Base-by-base conservation (phyloP, 2,888 invertebrate species). In the Melanophora roralis region DNA sequence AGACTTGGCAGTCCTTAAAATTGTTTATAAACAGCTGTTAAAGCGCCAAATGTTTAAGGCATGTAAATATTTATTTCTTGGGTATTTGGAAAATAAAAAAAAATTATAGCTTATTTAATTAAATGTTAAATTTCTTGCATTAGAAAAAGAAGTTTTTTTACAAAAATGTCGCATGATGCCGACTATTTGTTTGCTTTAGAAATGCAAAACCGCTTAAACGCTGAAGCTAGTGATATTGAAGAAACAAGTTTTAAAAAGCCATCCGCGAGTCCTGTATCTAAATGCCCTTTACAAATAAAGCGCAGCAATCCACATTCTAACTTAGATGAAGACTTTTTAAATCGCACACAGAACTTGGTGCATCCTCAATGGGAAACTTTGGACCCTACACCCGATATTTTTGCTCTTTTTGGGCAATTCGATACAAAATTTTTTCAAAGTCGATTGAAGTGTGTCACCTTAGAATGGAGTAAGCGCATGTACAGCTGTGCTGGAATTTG, bases 381-480 rank as follows among this genome's bases (percentile, higher is more conserved):
- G 1, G 99, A 99, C 90, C 99, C 99, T 0, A 97, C 95, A 11
- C 99, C 99, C 0, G 96, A 99, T 89, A 93, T 98, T 38, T 92
- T 94, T 85, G 92, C 92, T 0, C 90, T 99, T 78, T 99, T 99
- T 88, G 86, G 94, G 0, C 94, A 95, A 81, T 99, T 98, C 86
- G 95, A 98, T 89, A 90, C 92, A 23, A 91, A 93, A 83, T 99
- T 96, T 88, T 99, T 99, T 87, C 94, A 94, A 92, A 92, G 93
- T 6, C 92, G 92, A 82, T 91, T 99, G 34, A 89, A 92, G 0
- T 92, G 94, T 62, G 97, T 98, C 0, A 94, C 95, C 83, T 94
- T 99, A 0, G 93, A 94, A 86, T 99, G 99, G 99, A 99, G 98
- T 88, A 95, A 95, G 83, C 91, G 95, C 80, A 99, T 99, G 99